phyloP scores from a whole-genome alignment of 2,113 vertebrate species.

The Proteles cristata region DNA sequence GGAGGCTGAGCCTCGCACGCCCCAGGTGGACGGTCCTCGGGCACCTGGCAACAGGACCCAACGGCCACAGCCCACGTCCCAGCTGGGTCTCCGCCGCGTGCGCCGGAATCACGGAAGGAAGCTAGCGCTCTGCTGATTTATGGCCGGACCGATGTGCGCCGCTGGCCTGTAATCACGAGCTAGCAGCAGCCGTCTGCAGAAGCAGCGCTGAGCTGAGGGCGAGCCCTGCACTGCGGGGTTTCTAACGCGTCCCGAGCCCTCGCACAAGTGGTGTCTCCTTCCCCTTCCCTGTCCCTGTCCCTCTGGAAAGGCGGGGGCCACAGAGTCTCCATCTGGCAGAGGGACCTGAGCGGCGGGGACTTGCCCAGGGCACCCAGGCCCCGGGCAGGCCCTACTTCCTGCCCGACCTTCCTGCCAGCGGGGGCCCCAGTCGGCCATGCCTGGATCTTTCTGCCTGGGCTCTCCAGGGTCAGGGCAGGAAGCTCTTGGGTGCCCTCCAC shows the following conservation, averaged over 20 bases:
- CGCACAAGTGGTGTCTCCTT: background rate
- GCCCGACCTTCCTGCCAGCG: background rate
- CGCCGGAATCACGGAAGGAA: background rate
- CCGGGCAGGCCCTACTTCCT: background rate
- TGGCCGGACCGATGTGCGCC: fast-evolving
- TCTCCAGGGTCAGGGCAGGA: background rate
- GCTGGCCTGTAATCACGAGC: background rate
- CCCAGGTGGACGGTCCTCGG: fast-evolving
- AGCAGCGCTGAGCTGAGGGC: fast-evolving
- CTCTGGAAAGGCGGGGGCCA: background rate
- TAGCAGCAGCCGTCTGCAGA: background rate
- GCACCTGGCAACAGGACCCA: background rate
- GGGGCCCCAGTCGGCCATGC: background rate
- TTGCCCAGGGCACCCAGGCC: background rate
- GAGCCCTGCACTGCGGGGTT: fast-evolving
- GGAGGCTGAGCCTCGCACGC: background rate
- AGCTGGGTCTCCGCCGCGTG: fast-evolving
- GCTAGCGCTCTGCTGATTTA: background rate
- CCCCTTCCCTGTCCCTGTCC: background rate
- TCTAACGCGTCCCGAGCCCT: background rate
- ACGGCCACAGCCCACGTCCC: background rate
- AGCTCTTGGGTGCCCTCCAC: background rate
- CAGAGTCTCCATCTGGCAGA: too few species aligned
- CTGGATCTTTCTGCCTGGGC: background rate
- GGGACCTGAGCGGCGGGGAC: fast-evolving